Evolutionary conservation across 2,113 vertebrate species (phyloP), one percentile per base, ranked within the genome.

Genomic region (Zingel zingel): DNA sequence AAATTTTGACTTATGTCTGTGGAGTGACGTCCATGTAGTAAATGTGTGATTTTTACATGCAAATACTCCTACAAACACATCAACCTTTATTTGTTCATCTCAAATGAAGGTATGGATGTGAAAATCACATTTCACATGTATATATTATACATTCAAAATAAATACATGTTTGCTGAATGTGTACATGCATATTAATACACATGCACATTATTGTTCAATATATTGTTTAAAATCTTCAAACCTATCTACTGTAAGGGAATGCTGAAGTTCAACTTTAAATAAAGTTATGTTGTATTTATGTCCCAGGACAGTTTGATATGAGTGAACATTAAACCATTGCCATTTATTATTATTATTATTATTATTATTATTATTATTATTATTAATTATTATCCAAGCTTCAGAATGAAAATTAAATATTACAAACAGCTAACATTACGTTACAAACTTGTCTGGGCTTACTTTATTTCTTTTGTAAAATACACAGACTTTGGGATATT

Each of bases 91-190:
- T 88, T 89, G 70, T 48, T 25, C 8, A 33, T 72, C 54, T 61
- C 3, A 65, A 83, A 91, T 91, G 86, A 90, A 91, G 86, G 81
- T 73, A 86, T 74, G 51, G 39, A 89, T 90, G 71, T 88, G 16
- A 21, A 19, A 33, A 39, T 48, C 0, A 64, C 70, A 74, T 83
- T 75, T 82, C 48, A 68, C 78, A 82, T 90, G 64, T 81, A 82
- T 83, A 65, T 77, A 78, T 78, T 69, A n/a, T 39, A 10, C 10
- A 36, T 54, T 54, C 15, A 72, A 80, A 72, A 78, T 73, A 88
- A 57, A 82, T 82, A 75, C 64, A 81, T 74, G 70, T 67, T 64
- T 81, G 69, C 5, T 57, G 27, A 79, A 74, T 75, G 79, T 89
- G 68, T 36, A 84, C 23, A 86, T 73, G 48, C 2, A 79, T 69